Evolutionary conservation across 2,888 invertebrate species (phyloP).

Genomic region (Axea sp.): DNA sequence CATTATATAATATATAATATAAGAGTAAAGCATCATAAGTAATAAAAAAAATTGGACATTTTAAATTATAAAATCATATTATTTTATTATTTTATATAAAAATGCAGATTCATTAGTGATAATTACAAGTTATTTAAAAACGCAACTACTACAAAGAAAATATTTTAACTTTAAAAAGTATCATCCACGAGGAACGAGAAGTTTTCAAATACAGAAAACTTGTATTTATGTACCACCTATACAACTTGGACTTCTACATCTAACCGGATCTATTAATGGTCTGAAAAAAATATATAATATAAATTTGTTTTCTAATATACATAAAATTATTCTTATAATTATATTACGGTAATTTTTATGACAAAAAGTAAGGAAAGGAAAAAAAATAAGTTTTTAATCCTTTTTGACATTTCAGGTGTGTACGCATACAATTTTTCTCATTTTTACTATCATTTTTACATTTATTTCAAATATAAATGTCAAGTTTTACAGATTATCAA

Average conservation of each 20-base stretch:
- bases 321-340: too few relatives aligned
- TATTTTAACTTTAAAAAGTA: neutral
- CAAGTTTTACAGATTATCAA: conserved; percentile 1
- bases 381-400: neutral
- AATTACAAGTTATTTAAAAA: neutral
- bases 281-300: conserved; percentile 31
- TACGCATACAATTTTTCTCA: conserved; percentile 5
- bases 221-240: conserved; percentile 20
- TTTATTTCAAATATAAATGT: conserved; percentile 12
- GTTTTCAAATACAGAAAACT: neutral
- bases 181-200: neutral
- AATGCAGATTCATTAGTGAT: neutral
- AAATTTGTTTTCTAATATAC: neutral
- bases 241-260: conserved; percentile 38
- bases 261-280: conserved; percentile 17
- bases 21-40: too few relatives aligned
- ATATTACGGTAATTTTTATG: too few relatives aligned
- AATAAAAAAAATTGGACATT: neutral
- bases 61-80: neutral
- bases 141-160: conserved; percentile 1
- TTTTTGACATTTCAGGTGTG: neutral
- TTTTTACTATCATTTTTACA: neutral
- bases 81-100: conserved; percentile 4
- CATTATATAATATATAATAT: too few relatives aligned
- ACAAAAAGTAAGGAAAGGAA: neutral